Evolutionary conservation across 64 coral and sea anemone species (phyloP).

Genomic region (Montipora cactus): DNA sequence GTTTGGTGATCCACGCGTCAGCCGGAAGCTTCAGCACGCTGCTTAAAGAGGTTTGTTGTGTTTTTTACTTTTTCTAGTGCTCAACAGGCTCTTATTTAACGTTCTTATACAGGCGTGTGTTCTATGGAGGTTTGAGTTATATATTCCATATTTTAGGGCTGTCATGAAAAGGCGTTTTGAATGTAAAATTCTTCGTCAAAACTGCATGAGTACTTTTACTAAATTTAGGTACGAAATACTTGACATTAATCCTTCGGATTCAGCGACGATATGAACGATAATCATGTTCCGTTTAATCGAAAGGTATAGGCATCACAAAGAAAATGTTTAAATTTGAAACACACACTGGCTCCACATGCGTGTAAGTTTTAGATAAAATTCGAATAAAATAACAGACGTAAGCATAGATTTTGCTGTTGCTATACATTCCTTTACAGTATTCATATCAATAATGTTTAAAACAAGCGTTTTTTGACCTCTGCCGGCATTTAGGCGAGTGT

Average conservation of each 20-base stretch:
- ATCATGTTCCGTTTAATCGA: slow-evolving; percentile 41
- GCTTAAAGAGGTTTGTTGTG: slow-evolving; percentile 36
- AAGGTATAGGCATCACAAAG: slow-evolving; percentile 48
- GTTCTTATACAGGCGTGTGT: not conserved
- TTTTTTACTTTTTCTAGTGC: slow-evolving; percentile 17
- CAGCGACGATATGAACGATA: slow-evolving; percentile 7
- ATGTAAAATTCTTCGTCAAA: not conserved
- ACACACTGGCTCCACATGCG: slow-evolving; percentile 17
- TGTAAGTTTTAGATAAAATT: slow-evolving; percentile 21
- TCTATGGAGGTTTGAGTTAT: slow-evolving; percentile 1
- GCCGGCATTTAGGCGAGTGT: not conserved
- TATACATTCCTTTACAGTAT: slow-evolving; percentile 46
- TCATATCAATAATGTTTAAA: slow-evolving; percentile 30
- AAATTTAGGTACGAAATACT: not conserved
- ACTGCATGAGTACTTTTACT: not conserved
- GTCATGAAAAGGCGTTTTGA: slow-evolving; percentile 20
- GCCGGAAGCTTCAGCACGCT: slow-evolving; percentile 3
- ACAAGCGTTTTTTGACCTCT: slow-evolving; percentile 3
- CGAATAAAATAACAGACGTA: slow-evolving; percentile 34
- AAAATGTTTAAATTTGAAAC: slow-evolving; percentile 60
- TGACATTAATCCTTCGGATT: not conserved
- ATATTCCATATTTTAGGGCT: not conserved
- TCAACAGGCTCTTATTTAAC: slow-evolving; percentile 1
- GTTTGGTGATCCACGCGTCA: no score
- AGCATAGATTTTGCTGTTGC: slow-evolving; percentile 61